These are phyloP conservation scores for Okamejei kenojei DNA, from an alignment of 2,797 vertebrate genomes.

Conservation along the genomic window DNA sequence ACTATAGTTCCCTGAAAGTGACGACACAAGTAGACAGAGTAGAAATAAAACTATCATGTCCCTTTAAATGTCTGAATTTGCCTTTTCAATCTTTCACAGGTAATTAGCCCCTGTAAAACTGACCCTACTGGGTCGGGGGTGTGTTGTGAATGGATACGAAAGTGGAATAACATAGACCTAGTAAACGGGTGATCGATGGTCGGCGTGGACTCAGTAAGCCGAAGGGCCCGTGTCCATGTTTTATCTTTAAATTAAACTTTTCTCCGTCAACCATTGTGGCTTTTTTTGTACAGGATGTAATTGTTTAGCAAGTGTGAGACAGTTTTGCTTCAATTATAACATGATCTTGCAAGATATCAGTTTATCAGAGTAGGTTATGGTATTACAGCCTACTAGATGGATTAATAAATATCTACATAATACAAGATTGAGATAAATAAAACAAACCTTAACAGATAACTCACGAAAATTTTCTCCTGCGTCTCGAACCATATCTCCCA, in stretches of 20 bases:
- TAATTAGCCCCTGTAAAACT: no score
- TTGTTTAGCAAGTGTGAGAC: not conserved
- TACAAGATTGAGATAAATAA: not conserved
- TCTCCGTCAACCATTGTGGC: no score
- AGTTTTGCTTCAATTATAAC: not conserved
- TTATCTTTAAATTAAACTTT: no score
- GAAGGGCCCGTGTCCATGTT: no score
- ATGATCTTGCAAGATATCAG: not conserved
- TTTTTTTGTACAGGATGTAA: not conserved
- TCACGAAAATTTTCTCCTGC: slow-evolving; percentile 75
- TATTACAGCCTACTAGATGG: not conserved
- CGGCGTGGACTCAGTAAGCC: no score
- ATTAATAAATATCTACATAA: not conserved
- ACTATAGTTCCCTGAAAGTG: no score
- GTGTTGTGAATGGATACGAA: no score
- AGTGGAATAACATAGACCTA: no score
- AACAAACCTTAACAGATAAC: slow-evolving; percentile 71
- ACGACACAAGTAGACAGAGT: no score
- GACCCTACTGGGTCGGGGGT: no score
- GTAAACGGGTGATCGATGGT: no score
- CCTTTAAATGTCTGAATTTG: not conserved
- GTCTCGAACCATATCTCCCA: slow-evolving; percentile 65
- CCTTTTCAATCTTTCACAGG: not conserved
- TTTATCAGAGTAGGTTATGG: not conserved
- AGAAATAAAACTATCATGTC: not conserved